Conservation (phyloP, 30 jellyfish, hydroid and myxozoan genomes). For the Hydractinia symbiolongicarpus region DNA sequence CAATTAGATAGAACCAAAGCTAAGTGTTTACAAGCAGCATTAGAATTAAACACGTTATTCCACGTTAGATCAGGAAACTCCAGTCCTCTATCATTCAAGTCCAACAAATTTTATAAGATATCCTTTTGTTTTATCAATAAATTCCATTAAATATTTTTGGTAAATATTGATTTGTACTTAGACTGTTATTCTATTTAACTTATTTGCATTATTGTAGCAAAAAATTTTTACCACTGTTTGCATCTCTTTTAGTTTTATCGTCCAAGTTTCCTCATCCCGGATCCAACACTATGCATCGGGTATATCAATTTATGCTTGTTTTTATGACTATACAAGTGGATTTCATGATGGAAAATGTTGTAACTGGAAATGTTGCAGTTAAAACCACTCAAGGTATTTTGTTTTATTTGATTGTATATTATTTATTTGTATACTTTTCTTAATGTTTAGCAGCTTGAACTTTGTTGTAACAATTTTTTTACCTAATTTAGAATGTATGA, state of each 20-base stretch:
- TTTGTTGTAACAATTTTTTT: neutral
- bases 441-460: neutral
- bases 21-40: no score
- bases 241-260: constrained; percentile 46
- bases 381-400: neutral
- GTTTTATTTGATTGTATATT: neutral
- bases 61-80: no score
- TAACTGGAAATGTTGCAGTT: constrained; percentile 15
- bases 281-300: constrained; percentile 28
- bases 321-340: constrained; percentile 46
- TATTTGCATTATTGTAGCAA: no score
- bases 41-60: no score
- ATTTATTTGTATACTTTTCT: neutral
- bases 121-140: no score
- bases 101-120: no score
- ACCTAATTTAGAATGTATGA: constrained; percentile 49
- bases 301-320: constrained; percentile 66
- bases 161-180: no score
- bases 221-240: neutral
- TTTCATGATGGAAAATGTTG: constrained; percentile 33
- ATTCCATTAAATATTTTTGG: no score
- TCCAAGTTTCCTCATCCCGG: constrained; percentile 92
- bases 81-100: no score
- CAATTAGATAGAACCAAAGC: no score
- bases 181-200: no score